Percentiles rank a stretch among this genome's conserved stretches.
phyloP scores from a whole-genome alignment of 2,113 vertebrate genomes.

The Phyllostomus hastatus region DNA sequence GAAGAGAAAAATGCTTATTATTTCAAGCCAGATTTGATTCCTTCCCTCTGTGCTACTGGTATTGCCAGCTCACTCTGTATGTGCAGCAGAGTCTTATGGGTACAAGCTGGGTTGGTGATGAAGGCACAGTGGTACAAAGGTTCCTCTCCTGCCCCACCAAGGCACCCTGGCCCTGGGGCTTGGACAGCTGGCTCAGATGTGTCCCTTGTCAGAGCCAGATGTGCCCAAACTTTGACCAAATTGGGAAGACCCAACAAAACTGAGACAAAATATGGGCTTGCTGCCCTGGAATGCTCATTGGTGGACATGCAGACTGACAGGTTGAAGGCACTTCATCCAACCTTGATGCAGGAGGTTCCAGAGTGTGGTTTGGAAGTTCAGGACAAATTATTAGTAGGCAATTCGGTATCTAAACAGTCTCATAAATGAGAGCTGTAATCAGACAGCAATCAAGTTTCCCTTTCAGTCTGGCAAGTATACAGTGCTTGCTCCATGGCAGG shows the following conservation, averaged over 20 bases:
- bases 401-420: background rate
- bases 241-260: constrained; percentile 75
- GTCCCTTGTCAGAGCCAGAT: constrained; percentile 76
- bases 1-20: constrained; percentile 49
- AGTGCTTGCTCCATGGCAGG: background rate
- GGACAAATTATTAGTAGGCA: constrained; percentile 55
- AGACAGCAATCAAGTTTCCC: background rate
- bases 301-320: constrained; percentile 60
- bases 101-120: constrained; percentile 61
- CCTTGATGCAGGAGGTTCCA: constrained; percentile 62
- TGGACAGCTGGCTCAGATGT: constrained; percentile 74
- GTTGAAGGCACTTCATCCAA: constrained; percentile 57
- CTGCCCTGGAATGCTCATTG: constrained; percentile 69
- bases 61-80: constrained; percentile 51
- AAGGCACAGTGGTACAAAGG: constrained; percentile 68
- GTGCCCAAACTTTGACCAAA: constrained; percentile 75
- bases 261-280: constrained; percentile 71
- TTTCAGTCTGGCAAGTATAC: background rate
- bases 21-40: constrained; percentile 66
- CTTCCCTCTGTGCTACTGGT: constrained; percentile 37
- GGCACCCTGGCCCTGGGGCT: constrained; percentile 73
- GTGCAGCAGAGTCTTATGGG: constrained; percentile 49
- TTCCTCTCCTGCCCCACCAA: constrained; percentile 69
- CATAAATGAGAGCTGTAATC: background rate
- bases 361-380: constrained; percentile 53